Percentiles rank a stretch among this genome's conserved stretches.
Evolutionary conservation across 1,140 invertebrate genomes (phyloP).

Genomic region (Monochamus saltuarius): DNA sequence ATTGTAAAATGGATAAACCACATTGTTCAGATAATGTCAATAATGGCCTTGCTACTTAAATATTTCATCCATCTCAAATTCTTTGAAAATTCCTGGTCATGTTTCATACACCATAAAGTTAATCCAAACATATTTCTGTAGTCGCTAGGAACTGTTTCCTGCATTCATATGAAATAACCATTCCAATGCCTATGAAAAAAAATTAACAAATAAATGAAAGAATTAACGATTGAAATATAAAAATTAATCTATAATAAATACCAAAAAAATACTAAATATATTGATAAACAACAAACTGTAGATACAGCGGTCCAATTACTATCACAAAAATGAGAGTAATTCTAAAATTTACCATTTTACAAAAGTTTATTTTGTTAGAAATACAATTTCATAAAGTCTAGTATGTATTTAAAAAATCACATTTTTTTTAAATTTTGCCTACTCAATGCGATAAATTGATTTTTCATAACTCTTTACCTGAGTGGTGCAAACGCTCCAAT

Average conservation of each 20-base stretch:
- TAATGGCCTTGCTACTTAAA: conserved; percentile 30
- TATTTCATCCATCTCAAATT: conserved; percentile 47
- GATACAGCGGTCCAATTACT: too few relatives aligned
- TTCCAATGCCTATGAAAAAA: conserved; percentile 42
- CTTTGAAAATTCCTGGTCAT: conserved; percentile 41
- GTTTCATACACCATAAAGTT: conserved; percentile 38
- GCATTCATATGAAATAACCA: conserved; percentile 54
- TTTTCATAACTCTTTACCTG: conserved; percentile 41
- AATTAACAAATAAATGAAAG: conserved; percentile 1
- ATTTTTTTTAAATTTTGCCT: too few relatives aligned
- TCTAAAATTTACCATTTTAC: too few relatives aligned
- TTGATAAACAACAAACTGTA: too few relatives aligned
- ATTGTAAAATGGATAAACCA: background rate
- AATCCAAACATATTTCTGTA: conserved; percentile 41
- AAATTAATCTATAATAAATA: too few relatives aligned
- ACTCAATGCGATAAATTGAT: too few relatives aligned
- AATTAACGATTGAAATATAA: too few relatives aligned
- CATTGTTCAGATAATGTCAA: background rate
- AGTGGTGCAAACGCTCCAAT: conserved; percentile 29
- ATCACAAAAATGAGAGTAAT: too few relatives aligned
- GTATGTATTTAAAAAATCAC: too few relatives aligned
- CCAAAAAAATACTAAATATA: too few relatives aligned
- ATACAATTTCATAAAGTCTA: too few relatives aligned
- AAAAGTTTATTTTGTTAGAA: too few relatives aligned
- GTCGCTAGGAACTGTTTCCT: conserved; percentile 29